Evolutionary conservation across 2,797 vertebrate genomes (phyloP), one percentile per base, ranked within the genome.

Genomic region (Phataginus tricuspis): DNA sequence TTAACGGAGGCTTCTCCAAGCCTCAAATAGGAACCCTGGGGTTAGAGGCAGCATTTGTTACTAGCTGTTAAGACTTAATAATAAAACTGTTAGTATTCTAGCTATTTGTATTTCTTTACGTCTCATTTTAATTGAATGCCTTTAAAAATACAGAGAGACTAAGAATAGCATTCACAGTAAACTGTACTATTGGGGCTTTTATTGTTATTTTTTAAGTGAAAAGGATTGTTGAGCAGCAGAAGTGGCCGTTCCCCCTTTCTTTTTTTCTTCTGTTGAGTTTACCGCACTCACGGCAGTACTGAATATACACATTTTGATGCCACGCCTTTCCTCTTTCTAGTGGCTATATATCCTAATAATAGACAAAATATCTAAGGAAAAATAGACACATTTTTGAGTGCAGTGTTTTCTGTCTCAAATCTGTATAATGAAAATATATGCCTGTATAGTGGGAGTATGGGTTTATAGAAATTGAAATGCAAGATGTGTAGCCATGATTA

Each of bases 341-440:
- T 39, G 34, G 59, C 7, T 51, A 16, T 27, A 55, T 45, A 72
- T 25, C 37, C 59, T 75, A 68, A 66, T 37, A n/a, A 27, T n/a
- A 80, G 39, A 61, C 7, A 14, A 77, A 63, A 51, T 39, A 72
- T 12, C 19, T 79, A 49, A 57, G 55, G 37, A 88, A 93, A 88
- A 83, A 18, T 39, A 45, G 4, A 12, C 42, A 39, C 51, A n/a
- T 74, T 91, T 61, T 74, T 93, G 25, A 53, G n/a, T 59, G 21
- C 13, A 19, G 51, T 61, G 19, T 87, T 93, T 92, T 96, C 37
- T 85, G 42, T 68, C 49, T 91, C 53, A 93, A 94, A 92, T 27
- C 39, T 27, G n/a, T 59, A 39, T 21, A 75, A 34, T 82, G 15
- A 83, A 91, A 61, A 37, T 63, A 7, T 4, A 18, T 45, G 8